Conservation (phyloP, 1,140 invertebrate genomes). For the Solen grandis region DNA sequence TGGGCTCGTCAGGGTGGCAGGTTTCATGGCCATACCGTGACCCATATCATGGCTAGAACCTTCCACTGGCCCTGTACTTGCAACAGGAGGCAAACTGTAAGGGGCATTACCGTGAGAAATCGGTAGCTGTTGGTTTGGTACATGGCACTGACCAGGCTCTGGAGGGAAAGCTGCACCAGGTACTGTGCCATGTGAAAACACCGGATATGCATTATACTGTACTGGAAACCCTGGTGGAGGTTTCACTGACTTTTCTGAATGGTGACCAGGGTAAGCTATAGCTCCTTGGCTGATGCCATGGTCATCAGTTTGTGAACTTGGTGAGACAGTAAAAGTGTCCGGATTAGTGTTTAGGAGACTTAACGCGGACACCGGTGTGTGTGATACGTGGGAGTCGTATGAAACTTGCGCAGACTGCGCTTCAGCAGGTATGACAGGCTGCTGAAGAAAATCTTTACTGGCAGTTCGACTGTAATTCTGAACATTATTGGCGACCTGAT, state of each 20-base stretch:
- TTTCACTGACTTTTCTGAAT: background rate
- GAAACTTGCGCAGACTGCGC: no score
- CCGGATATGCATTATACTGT: background rate
- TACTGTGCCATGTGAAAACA: background rate
- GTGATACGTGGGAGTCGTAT: no score
- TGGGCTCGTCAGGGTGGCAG: no score
- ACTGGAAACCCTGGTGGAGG: conserved; percentile 47
- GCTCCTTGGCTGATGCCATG: background rate
- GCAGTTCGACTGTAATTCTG: conserved; percentile 25
- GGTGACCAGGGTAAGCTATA: background rate
- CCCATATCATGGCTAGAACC: no score
- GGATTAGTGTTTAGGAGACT: conserved; percentile 24
- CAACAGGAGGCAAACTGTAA: background rate
- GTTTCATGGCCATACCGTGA: no score
- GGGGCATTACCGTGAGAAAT: no score
- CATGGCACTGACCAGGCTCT: no score
- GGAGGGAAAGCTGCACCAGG: background rate
- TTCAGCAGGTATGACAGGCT: conserved; percentile 4
- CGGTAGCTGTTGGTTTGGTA: no score
- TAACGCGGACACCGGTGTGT: conserved; percentile 24
- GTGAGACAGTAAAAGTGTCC: background rate
- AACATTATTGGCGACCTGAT: conserved; percentile 49
- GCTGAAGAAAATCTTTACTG: conserved; percentile 40
- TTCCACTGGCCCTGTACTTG: no score
- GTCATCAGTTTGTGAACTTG: no score